phyloP scores from a whole-genome alignment of 2,113 vertebrate species.

The Austrofundulus limnaeus region DNA sequence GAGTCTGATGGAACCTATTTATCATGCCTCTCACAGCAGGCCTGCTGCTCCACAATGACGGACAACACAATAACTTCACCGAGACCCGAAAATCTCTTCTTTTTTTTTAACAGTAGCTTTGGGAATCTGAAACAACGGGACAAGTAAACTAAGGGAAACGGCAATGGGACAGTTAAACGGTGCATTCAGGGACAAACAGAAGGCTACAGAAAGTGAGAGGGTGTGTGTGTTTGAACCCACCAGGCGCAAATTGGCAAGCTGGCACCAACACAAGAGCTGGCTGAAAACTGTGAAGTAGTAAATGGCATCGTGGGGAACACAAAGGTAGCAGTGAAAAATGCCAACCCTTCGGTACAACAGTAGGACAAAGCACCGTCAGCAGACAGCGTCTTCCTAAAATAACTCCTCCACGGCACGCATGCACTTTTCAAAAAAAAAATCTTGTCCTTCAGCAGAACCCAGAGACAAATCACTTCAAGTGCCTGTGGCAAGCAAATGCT shows the following conservation, averaged over 20 bases:
- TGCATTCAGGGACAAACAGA: conserved; percentile 45
- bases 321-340: conserved; percentile 42
- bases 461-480: neutral
- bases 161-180: conserved; percentile 24
- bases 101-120: conserved; percentile 32
- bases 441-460: neutral
- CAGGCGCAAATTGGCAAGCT: conserved; percentile 49
- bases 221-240: conserved; percentile 40
- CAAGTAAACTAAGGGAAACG: neutral
- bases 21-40: conserved; percentile 48
- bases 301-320: conserved; percentile 43
- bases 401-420: conserved; percentile 38
- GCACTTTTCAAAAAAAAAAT: conserved; percentile 16
- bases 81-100: conserved; percentile 24
- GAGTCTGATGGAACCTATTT: conserved; percentile 47
- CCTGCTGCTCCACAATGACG: conserved; percentile 8
- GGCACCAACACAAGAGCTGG: conserved; percentile 43
- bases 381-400: conserved; percentile 42
- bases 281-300: conserved; percentile 30
- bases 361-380: conserved; percentile 64
- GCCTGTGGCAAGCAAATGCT: too few species aligned
- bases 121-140: conserved; percentile 4
- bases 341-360: conserved; percentile 51
- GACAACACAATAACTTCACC: conserved; percentile 12
- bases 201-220: conserved; percentile 32